Evolutionary conservation across 92 coral and sea anemone species (phyloP).

Genomic region (Actinernus sp.): DNA sequence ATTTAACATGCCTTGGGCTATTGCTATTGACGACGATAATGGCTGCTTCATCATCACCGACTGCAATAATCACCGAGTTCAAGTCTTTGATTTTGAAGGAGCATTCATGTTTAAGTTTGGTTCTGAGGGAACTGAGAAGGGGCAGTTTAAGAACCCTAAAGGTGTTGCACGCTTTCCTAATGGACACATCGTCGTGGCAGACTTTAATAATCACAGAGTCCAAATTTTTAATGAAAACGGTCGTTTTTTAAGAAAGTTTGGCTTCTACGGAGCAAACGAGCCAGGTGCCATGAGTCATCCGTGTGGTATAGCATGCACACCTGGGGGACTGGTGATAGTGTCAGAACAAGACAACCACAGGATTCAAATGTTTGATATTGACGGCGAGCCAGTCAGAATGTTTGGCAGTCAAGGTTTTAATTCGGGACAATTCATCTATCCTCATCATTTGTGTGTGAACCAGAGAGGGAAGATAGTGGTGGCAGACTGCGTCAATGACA

Average conservation of each 20-base stretch:
- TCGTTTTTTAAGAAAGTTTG: constrained; percentile 86
- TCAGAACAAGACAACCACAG: constrained; percentile 95
- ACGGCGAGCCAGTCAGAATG: constrained; percentile 83
- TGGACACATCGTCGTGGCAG: constrained; percentile 95
- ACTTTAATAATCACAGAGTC: constrained; percentile 86
- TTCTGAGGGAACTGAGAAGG: constrained; percentile 81
- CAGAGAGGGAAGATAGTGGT: constrained; percentile 82
- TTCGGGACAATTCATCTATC: constrained; percentile 89
- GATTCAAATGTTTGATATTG: constrained; percentile 79
- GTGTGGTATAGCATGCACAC: constrained; percentile 86
- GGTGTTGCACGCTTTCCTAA: constrained; percentile 80
- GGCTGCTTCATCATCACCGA: constrained; percentile 85
- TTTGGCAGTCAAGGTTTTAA: constrained; percentile 92
- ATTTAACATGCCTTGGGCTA: constrained; percentile 95
- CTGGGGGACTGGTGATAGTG: constrained; percentile 87
- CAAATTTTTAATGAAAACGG: constrained; percentile 97
- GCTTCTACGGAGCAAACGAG: constrained; percentile 57
- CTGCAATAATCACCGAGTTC: constrained; percentile 92
- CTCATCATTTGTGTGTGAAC: constrained; percentile 86
- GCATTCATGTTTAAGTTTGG: constrained; percentile 94
- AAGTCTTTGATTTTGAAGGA: constrained; percentile 92
- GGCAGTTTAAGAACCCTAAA: constrained; percentile 88
- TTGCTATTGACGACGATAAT: constrained; percentile 88
- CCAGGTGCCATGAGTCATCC: constrained; percentile 89
- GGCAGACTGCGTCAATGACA: constrained; percentile 97